Evolutionary conservation across 2,797 vertebrate species (phyloP).

Genomic region (Macropus fuliginosus): DNA sequence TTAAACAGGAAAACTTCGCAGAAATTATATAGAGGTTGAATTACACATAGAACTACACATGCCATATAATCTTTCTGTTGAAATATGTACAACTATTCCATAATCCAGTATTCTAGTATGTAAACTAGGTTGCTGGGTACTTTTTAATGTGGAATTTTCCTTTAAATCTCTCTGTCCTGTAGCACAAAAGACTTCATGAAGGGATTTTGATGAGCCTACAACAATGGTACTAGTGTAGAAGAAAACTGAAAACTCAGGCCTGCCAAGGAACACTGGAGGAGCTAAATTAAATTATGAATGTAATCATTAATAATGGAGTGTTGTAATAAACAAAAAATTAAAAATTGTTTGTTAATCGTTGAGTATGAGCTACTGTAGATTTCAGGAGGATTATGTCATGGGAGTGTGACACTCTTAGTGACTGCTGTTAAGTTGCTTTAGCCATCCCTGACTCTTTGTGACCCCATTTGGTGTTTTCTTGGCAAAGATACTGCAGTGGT

Average conservation of each 20-base stretch:
- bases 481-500: neutral
- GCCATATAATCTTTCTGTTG: neutral
- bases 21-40: neutral
- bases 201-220: neutral
- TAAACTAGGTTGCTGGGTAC: neutral
- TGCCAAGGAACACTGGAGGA: neutral
- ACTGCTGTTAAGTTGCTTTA: neutral
- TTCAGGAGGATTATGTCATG: neutral
- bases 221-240: neutral
- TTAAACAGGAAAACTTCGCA: neutral
- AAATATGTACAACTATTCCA: neutral
- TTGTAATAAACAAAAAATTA: constrained; percentile 37
- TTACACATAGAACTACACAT: neutral
- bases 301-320: neutral
- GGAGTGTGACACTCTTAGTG: neutral
- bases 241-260: neutral
- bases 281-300: neutral
- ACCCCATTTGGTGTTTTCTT: neutral
- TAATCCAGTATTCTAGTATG: neutral
- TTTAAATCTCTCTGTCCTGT: constrained; percentile 16
- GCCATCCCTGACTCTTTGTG: neutral
- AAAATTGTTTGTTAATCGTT: neutral
- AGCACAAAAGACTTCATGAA: neutral
- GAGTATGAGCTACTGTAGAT: neutral
- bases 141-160: neutral